Percentiles rank a stretch among this genome's conserved stretches.
phyloP scores from a whole-genome alignment of 2,888 invertebrate species.

The Heteromurus nitidus region DNA sequence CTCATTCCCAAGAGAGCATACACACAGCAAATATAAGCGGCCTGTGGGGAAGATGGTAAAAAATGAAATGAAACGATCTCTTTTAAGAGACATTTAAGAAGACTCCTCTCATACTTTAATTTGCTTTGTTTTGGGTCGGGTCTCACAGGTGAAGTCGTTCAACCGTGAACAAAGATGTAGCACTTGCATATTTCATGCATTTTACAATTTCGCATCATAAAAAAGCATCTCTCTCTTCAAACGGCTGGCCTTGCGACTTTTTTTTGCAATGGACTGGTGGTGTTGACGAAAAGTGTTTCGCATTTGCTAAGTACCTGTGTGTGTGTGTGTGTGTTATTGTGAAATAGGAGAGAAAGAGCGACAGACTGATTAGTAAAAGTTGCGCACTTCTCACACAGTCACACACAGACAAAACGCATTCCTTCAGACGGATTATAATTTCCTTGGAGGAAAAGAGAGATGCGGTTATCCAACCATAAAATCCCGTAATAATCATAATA shows the following conservation, averaged over 20 bases:
- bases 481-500: conserved; percentile 62
- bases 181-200: conserved; percentile 35
- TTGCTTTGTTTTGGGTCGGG: conserved; percentile 39
- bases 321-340: too few relatives aligned
- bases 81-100: neutral
- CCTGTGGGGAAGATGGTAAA: neutral
- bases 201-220: conserved; percentile 50
- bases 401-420: too few relatives aligned
- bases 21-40: neutral
- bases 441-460: conserved; percentile 32
- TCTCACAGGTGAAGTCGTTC: conserved; percentile 41
- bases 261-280: neutral
- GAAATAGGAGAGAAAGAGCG: too few relatives aligned
- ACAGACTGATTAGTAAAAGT: too few relatives aligned
- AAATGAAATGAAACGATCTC: neutral
- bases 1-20: neutral
- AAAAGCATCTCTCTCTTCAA: conserved; percentile 41
- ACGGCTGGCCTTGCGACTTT: conserved; percentile 34
- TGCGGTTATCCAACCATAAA: conserved; percentile 61
- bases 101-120: neutral
- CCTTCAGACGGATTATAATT: neutral
- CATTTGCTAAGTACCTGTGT: too few relatives aligned
- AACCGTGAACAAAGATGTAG: conserved; percentile 31
- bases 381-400: too few relatives aligned
- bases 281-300: conserved; percentile 26